These are phyloP conservation scores for Anseranas semipalmata DNA, from an alignment of 2,113 vertebrate species.

Conservation along the genomic window DNA sequence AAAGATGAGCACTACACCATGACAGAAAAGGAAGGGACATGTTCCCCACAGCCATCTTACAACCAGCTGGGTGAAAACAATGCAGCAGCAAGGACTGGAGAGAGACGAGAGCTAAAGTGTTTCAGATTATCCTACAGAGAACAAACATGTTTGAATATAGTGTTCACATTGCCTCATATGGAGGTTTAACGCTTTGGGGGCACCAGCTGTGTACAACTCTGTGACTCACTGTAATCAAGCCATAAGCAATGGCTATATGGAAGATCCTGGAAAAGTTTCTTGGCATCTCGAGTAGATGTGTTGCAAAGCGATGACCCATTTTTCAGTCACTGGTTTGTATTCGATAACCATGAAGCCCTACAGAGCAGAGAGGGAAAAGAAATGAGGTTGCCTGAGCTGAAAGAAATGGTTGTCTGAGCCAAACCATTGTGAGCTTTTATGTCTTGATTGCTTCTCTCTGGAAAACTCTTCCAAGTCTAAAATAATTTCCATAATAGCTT, in stretches of 20 bases:
- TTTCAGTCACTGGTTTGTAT: constrained; percentile 1
- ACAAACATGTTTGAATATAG: not conserved
- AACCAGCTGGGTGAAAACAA: not conserved
- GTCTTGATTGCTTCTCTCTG: not conserved
- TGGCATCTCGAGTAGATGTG: not conserved
- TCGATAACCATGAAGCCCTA: not conserved
- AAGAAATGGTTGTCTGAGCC: constrained; percentile 13
- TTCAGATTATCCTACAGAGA: not conserved
- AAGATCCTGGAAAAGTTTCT: constrained; percentile 44
- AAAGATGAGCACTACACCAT: not conserved
- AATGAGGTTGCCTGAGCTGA: constrained; percentile 20
- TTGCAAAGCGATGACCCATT: constrained; percentile 18
- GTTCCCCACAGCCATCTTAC: not conserved
- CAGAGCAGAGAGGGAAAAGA: not conserved
- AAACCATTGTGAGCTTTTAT: not conserved
- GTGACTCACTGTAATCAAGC: not conserved
- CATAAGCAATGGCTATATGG: constrained; percentile 21
- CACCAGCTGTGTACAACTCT: not conserved
- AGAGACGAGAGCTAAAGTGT: not conserved
- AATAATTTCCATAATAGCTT: not conserved
- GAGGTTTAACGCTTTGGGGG: constrained; percentile 22
- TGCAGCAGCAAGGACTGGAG: not conserved
- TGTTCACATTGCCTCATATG: not conserved
- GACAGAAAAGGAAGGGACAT: not conserved
- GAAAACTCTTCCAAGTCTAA: constrained; percentile 29